Conservation (phyloP, 2,888 invertebrate species). For the Chelonus formosanus region DNA sequence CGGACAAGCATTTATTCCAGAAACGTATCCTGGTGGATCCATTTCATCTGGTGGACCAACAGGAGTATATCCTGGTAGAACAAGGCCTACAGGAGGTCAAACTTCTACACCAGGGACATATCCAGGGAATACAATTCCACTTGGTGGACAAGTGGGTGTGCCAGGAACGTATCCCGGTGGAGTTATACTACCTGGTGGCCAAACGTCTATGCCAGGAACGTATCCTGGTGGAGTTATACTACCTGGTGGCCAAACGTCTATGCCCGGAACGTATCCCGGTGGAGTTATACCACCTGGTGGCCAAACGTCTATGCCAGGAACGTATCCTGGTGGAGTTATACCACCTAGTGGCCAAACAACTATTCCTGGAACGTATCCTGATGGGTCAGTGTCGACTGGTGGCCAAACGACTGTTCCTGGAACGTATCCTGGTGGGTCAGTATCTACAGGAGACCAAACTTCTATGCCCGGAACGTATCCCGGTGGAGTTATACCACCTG, state of each 20-base stretch:
- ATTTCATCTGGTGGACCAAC: slow-evolving; percentile 2
- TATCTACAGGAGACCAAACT: slow-evolving; percentile 24
- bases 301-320: slow-evolving; percentile 15
- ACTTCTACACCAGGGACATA: slow-evolving; percentile 23
- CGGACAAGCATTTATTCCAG: slow-evolving; percentile 20
- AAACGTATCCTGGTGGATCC: slow-evolving; percentile 33
- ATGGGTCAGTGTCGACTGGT: slow-evolving; percentile 15
- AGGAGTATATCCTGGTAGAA: slow-evolving; percentile 30
- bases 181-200: slow-evolving; percentile 22
- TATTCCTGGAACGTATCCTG: slow-evolving; percentile 30
- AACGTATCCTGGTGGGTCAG: slow-evolving; percentile 31
- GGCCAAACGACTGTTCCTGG: slow-evolving; percentile 17
- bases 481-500: slow-evolving; percentile 28
- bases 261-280: slow-evolving; percentile 24
- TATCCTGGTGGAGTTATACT: slow-evolving; percentile 34
- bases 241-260: slow-evolving; percentile 12
- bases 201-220: background rate
- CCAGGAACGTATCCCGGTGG: slow-evolving; percentile 30
- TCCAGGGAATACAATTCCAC: slow-evolving; percentile 19
- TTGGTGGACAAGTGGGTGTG: too few relatives aligned
- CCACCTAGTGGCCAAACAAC: slow-evolving; percentile 35
- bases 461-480: slow-evolving; percentile 29
- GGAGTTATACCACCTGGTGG: slow-evolving; percentile 35
- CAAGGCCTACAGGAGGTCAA: slow-evolving; percentile 4
- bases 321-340: slow-evolving; percentile 33